phyloP scores from a whole-genome alignment of 2,888 invertebrate genomes.

The Tetragnatha montana region DNA sequence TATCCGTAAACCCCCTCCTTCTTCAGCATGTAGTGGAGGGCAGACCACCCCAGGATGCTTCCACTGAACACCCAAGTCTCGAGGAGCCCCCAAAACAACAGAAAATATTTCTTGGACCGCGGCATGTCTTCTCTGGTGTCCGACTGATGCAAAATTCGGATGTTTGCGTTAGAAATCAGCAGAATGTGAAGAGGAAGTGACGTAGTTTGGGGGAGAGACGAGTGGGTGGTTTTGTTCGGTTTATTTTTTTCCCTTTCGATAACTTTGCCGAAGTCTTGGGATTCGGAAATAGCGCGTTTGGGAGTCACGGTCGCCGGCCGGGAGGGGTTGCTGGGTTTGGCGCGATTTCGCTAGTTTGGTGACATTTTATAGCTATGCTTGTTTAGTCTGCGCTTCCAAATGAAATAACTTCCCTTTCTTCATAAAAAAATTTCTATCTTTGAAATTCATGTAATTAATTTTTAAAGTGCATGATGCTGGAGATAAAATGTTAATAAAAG shows the following conservation, averaged over 20 bases:
- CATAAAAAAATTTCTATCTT: no score
- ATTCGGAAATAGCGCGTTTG: slow-evolving; percentile 12
- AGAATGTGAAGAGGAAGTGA: slow-evolving; percentile 52
- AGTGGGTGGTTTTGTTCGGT: slow-evolving; percentile 19
- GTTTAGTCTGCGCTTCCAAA: no score
- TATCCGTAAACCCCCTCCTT: slow-evolving; percentile 71
- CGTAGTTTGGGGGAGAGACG: slow-evolving; percentile 31
- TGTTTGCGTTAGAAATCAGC: slow-evolving; percentile 49
- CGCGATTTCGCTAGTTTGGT: not conserved
- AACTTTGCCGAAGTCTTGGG: slow-evolving; percentile 24
- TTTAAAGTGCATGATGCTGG: no score
- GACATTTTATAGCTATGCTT: not conserved
- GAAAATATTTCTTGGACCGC: slow-evolving; percentile 66
- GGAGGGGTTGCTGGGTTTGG: slow-evolving; percentile 14
- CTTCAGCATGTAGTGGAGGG: slow-evolving; percentile 72
- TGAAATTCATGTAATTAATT: no score
- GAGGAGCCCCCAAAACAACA: slow-evolving; percentile 71
- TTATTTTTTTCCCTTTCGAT: slow-evolving; percentile 20
- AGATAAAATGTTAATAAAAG: no score
- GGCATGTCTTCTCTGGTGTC: slow-evolving; percentile 29
- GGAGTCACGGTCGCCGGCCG: slow-evolving; percentile 44
- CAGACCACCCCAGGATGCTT: slow-evolving; percentile 72
- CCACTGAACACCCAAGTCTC: slow-evolving; percentile 73
- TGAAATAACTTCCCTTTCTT: no score
- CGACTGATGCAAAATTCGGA: slow-evolving; percentile 28